Evolutionary conservation across 1,140 invertebrate genomes (phyloP).

Genomic region (Drosophila miranda): DNA sequence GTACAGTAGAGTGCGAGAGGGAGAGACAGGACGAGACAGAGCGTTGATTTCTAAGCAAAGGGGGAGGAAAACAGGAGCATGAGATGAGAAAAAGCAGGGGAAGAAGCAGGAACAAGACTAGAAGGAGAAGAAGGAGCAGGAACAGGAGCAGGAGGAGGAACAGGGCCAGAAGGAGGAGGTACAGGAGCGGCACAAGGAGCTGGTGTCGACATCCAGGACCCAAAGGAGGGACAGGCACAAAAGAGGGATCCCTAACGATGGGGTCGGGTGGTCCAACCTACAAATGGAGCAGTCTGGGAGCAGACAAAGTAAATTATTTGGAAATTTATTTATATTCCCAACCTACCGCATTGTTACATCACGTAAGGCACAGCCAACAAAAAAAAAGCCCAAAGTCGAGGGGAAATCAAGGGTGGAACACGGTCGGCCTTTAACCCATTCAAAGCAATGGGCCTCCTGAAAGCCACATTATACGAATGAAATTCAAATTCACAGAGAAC

Average conservation of each 20-base stretch:
- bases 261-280: too few relatives aligned
- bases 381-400: slow-evolving; percentile 13
- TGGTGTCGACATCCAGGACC: not conserved
- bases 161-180: not conserved
- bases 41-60: slow-evolving; percentile 44
- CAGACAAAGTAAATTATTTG: slow-evolving; percentile 62
- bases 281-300: not conserved
- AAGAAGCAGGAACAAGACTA: not conserved
- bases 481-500: too few relatives aligned
- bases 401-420: slow-evolving; percentile 3
- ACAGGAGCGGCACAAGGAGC: slow-evolving; percentile 3
- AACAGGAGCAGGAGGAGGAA: slow-evolving; percentile 8
- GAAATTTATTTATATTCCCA: slow-evolving; percentile 71
- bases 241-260: too few relatives aligned
- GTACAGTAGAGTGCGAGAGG: too few relatives aligned
- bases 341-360: slow-evolving; percentile 72
- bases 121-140: slow-evolving; percentile 18
- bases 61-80: slow-evolving; percentile 20
- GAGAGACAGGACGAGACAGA: slow-evolving; percentile 10
- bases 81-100: slow-evolving; percentile 9
- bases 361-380: slow-evolving; percentile 56
- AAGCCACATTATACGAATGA: too few relatives aligned
- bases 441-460: too few relatives aligned
- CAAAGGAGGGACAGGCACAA: too few relatives aligned
- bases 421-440: not conserved